Base-by-base conservation (phyloP, 1,140 invertebrate genomes). In the Muscidifurax raptorellus region DNA sequence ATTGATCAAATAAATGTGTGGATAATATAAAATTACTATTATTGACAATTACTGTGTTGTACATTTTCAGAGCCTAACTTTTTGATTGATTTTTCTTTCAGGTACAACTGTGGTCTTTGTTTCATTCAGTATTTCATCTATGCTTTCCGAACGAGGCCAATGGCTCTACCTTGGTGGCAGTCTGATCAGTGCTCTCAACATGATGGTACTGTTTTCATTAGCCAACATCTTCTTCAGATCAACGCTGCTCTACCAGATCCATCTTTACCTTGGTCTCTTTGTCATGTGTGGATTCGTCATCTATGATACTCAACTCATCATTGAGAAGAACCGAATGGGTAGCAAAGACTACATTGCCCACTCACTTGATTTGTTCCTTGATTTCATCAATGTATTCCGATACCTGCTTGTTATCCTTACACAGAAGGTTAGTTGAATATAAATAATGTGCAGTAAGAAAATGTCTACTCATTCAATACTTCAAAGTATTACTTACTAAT, bases 281-380 rank as follows among this genome's bases (percentile, higher is more conserved):
- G 92, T 99, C 7, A 98, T 99, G 96, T 98, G 98, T 91, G 97
- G 96, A 72, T 99, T 99, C 92, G 95, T 99, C 30, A 94, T 99
- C 40, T 99, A 97, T 89, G 98, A 99, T 90, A 99, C 98, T 13
- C 98, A 99, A 92, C 93, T 98, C 77, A 99, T 99, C 86, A 96
- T 99, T 86, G 98, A 99, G 91, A 99, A 99, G 91, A 95, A 96
- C 87, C 95, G 97, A 80, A 94, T 95, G 90, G 98, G 98, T 74
- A 98, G 96, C 93, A 97, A 96, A 90, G 98, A 99, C 93, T 99
- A 97, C 90, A 96, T 99, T 78, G 95, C 95, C 91, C 98, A 99
- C 92, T 96, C 97, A 13, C 93, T 99, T 83, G 96, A 98, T 90
- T 94, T 99, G 27, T 99, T 99, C 93, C 95, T 99, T 89, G 98